phyloP scores from a whole-genome alignment of 2,113 vertebrate species.

The Globicephala melas region DNA sequence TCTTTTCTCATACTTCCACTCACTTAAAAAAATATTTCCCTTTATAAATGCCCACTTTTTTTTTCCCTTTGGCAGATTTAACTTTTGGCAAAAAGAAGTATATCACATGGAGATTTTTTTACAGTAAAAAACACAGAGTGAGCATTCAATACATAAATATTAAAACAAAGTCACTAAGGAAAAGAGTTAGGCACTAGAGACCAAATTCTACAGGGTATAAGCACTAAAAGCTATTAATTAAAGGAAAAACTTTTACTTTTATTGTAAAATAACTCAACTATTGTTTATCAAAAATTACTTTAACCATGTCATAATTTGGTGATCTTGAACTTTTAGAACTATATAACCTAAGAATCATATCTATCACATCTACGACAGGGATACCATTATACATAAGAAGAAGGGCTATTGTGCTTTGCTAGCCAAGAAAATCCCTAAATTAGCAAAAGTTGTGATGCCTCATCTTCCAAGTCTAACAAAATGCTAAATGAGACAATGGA shows the following conservation, averaged over 20 bases:
- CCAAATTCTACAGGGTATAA: background rate
- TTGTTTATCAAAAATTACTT: background rate
- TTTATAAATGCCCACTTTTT: background rate
- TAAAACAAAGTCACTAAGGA: background rate
- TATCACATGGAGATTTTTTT: background rate
- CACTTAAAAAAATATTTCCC: background rate
- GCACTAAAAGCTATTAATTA: background rate
- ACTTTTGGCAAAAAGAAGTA: background rate
- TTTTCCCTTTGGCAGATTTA: background rate
- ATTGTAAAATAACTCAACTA: background rate
- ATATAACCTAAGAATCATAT: background rate
- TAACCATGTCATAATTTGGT: background rate
- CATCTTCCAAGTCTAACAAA: background rate
- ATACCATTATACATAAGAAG: background rate
- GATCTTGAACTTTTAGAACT: background rate
- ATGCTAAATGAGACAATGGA: background rate
- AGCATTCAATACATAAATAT: background rate
- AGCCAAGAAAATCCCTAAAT: background rate
- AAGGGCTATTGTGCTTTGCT: background rate
- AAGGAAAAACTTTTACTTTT: background rate
- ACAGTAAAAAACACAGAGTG: background rate
- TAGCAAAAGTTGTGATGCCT: background rate
- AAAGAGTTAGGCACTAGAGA: background rate
- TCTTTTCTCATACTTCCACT: background rate
- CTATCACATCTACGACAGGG: background rate